Conservation (phyloP, 2,888 invertebrate genomes). For the Lepidochitona cinerea region DNA sequence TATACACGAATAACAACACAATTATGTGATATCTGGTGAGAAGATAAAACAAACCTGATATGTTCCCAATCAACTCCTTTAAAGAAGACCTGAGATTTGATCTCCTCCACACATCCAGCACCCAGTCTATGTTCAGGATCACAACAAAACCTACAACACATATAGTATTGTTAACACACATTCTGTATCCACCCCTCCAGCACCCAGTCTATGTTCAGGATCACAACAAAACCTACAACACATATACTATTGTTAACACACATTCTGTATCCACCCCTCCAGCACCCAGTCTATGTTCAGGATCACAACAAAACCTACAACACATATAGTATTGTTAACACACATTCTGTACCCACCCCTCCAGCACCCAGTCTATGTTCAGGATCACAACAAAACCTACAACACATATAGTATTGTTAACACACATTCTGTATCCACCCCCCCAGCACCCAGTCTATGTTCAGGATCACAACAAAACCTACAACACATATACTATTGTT, state of each 20-base stretch:
- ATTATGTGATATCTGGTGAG: too few species aligned
- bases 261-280: too few species aligned
- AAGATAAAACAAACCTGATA: conserved; percentile 85
- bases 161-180: background rate
- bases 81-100: conserved; percentile 93
- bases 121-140: conserved; percentile 95
- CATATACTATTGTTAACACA: background rate
- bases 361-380: conserved; percentile 92
- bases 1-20: too few species aligned
- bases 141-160: conserved; percentile 86
- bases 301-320: conserved; percentile 93
- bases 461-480: conserved; percentile 98
- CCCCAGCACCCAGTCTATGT: conserved; percentile 88
- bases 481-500: too few species aligned
- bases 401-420: conserved; percentile 11
- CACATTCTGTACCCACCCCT: too few species aligned
- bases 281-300: conserved; percentile 91
- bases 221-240: conserved; percentile 92
- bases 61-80: conserved; percentile 97
- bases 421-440: too few species aligned
- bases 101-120: conserved; percentile 90
- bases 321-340: background rate
- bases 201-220: conserved; percentile 91
- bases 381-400: conserved; percentile 95
- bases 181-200: conserved; percentile 87